Evolutionary conservation across 2,888 invertebrate species (phyloP), one percentile per base, ranked within the genome.

Genomic region (Protophormia terraenovae): DNA sequence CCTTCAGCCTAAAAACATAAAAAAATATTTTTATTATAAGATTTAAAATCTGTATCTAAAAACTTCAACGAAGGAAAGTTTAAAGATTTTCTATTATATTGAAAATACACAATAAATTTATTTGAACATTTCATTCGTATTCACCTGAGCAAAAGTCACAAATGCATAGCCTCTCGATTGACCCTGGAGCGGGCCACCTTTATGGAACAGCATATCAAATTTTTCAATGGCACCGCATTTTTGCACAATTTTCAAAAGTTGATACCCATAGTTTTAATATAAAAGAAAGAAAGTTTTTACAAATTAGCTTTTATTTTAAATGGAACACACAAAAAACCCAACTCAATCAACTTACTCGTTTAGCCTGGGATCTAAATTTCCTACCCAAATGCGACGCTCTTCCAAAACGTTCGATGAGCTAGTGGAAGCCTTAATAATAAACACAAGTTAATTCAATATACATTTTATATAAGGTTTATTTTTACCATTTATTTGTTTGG

Each of bases 211-310:
- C 93, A 98, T 96, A 94, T 98, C 98, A 94, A 98, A 98, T 95
- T 98, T 98, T 94, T 97, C 97, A 91, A 98, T 96, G 91, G 95
- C 94, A 92, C 98, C 98, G 95, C 97, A 96, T 95, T 96, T 96
- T 95, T 98, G 97, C 94, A 97, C 95, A 94, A 98, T 95, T 97
- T 98, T 98, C 94, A 98, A 94, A 94, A 98, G 95, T 95, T 97
- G 96, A 96, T 96, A 97, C 97, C 97, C 94, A 96, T 97, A 95
- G 95, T 94, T 80, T 83, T 84, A 83, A 84, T 72, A 66, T 75
- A 45, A 86, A 87, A 87, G 83, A 80, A 87, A 86, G 32, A 77
- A 45, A 87, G 69, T 86, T 80, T 89, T 89, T 88, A 88, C 41
- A 84, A 84, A 85, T 87, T 87, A 87, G 87, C 55, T 73, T 76